These are phyloP conservation scores for Tricholaema leucomelas DNA, from an alignment of 2,113 vertebrate species.

Conservation along the genomic window DNA sequence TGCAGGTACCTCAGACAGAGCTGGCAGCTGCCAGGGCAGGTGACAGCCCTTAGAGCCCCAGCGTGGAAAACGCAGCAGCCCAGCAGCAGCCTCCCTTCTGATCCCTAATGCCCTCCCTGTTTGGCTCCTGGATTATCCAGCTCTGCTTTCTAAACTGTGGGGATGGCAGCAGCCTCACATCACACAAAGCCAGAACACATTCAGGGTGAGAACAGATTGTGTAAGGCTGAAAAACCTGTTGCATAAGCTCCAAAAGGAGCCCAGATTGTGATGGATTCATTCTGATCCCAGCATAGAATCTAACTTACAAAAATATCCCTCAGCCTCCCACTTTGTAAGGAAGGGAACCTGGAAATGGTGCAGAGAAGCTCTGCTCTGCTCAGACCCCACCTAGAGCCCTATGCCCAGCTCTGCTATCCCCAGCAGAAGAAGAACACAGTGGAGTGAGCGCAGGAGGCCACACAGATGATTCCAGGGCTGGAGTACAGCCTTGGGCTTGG, in stretches of 20 bases:
- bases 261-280: neutral
- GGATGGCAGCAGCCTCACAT: neutral
- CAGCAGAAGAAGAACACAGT: too few species aligned
- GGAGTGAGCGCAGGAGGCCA: too few species aligned
- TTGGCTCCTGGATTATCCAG: neutral
- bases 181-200: neutral
- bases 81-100: neutral
- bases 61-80: neutral
- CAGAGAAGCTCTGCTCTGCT: neutral
- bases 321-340: neutral
- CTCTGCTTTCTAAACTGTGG: neutral
- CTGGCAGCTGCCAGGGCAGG: neutral
- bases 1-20: neutral
- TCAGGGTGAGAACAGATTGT: neutral
- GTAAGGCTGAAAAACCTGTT: neutral
- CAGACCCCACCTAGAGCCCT: too few species aligned
- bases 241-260: neutral
- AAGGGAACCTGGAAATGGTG: neutral
- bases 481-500: too few species aligned
- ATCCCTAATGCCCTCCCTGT: neutral
- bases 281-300: neutral
- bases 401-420: too few species aligned
- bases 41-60: neutral
- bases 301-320: neutral
- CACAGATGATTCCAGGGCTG: too few species aligned